Percentiles rank a stretch among this genome's conserved stretches.
Evolutionary conservation across 2,888 invertebrate species (phyloP).

Genomic region (Caenorhabditis sinica): DNA sequence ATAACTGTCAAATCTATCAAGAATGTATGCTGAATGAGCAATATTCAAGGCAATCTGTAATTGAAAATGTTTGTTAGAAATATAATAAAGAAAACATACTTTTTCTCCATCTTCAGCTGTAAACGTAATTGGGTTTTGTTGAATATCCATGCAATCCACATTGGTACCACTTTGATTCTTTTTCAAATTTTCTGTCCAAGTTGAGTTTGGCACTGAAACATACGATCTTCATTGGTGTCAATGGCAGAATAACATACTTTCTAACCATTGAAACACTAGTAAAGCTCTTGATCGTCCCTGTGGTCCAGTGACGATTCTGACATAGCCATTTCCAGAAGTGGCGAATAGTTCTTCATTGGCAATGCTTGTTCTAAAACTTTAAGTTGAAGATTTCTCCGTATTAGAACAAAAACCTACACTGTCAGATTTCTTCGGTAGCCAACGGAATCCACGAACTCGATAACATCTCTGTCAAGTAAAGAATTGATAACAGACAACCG

Average conservation of each 20-base stretch:
- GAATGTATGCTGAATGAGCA: slow-evolving; percentile 53
- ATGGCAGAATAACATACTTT: slow-evolving; percentile 20
- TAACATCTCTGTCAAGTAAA: slow-evolving; percentile 40
- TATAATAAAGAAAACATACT: background rate
- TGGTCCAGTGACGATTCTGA: slow-evolving; percentile 28
- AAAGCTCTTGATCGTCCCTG: slow-evolving; percentile 51
- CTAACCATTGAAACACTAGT: slow-evolving; percentile 50
- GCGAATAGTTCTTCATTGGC: slow-evolving; percentile 58
- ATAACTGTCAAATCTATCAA: slow-evolving; percentile 60
- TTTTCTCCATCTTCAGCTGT: slow-evolving; percentile 25
- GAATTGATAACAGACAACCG: slow-evolving; percentile 50
- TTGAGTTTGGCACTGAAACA: slow-evolving; percentile 47
- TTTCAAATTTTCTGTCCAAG: slow-evolving; percentile 1
- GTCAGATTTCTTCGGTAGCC: slow-evolving; percentile 47
- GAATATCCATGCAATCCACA: slow-evolving; percentile 44
- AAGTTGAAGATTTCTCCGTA: background rate
- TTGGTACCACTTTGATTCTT: slow-evolving; percentile 52
- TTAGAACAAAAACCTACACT: slow-evolving; percentile 16
- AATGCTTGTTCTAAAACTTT: slow-evolving; percentile 36
- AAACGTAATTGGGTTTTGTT: slow-evolving; percentile 44
- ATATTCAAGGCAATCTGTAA: slow-evolving; percentile 49
- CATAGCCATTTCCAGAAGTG: slow-evolving; percentile 36
- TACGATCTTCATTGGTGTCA: background rate
- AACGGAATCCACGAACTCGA: slow-evolving; percentile 55
- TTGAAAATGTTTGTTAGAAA: background rate